phyloP scores from a whole-genome alignment of 1,140 invertebrate genomes.

The Tetragonula clypearis region DNA sequence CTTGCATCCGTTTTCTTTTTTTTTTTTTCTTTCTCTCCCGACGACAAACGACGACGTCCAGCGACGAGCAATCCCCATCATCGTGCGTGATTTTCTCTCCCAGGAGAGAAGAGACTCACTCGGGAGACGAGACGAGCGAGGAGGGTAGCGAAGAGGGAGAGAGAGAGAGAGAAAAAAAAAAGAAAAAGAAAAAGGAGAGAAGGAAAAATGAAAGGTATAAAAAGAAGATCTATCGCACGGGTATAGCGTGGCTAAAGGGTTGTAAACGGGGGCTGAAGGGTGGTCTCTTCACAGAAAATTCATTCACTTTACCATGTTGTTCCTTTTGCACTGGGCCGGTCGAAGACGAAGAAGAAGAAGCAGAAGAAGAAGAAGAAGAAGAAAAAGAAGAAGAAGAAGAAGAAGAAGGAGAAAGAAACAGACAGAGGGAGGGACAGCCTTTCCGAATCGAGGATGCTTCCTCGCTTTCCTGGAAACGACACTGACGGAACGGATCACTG shows the following conservation, averaged over 20 bases:
- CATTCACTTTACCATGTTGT: conserved; percentile 20
- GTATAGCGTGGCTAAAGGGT: no score
- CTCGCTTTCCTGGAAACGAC: conserved; percentile 55
- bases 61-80: no score
- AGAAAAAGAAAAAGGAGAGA: no score
- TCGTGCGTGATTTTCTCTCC: no score
- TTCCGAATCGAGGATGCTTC: conserved; percentile 23
- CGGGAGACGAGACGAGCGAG: no score
- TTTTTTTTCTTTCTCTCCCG: no score
- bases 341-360: not conserved
- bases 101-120: not conserved
- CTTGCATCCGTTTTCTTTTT: no score
- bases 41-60: no score
- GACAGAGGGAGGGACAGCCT: conserved; percentile 26
- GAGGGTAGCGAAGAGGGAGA: not conserved
- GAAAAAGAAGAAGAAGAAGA: not conserved
- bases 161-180: no score
- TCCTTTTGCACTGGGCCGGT: conserved; percentile 2
- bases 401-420: conserved; percentile 12
- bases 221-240: not conserved
- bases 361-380: not conserved
- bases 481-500: conserved; percentile 75
- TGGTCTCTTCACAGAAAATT: not conserved
- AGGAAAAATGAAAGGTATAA: not conserved
- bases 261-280: not conserved